Percentiles rank a stretch among this genome's conserved stretches.
Conservation (phyloP, 2,113 vertebrate genomes). For the Patagioenas fasciata region DNA sequence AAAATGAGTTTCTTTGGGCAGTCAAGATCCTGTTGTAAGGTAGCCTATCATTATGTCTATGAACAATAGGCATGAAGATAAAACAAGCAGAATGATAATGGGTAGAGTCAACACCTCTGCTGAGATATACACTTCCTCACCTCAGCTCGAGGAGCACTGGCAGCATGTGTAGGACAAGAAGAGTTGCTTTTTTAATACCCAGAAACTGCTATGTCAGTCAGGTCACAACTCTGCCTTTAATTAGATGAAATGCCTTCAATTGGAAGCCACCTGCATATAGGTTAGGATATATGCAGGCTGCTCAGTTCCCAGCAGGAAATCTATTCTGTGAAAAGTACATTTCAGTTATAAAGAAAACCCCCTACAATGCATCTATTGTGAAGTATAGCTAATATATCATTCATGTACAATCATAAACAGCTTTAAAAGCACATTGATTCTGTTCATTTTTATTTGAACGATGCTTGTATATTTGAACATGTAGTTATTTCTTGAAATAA, state of each 20-base stretch:
- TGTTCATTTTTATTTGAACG: slow-evolving; percentile 41
- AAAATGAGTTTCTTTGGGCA: not conserved
- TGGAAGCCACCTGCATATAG: not conserved
- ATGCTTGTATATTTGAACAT: slow-evolving; percentile 9
- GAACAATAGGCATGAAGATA: not conserved
- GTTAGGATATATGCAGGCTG: not conserved
- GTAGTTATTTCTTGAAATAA: slow-evolving; percentile 54
- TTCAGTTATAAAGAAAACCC: not conserved
- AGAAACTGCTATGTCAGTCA: not conserved
- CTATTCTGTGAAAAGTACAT: not conserved
- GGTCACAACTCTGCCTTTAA: slow-evolving; percentile 20
- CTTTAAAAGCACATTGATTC: slow-evolving; percentile 44
- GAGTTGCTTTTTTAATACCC: not conserved
- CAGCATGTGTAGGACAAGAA: not conserved
- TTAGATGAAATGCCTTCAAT: slow-evolving; percentile 10
- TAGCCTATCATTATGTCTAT: not conserved
- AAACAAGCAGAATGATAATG: not conserved
- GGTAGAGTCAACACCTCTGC: not conserved
- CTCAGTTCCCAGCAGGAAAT: slow-evolving; percentile 10
- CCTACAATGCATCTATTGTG: slow-evolving; percentile 13
- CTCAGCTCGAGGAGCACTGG: not conserved
- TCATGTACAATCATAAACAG: not conserved
- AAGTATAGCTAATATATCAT: slow-evolving; percentile 10
- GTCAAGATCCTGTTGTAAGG: not conserved
- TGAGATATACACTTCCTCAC: not conserved